These are phyloP conservation scores for Heptranchias perlo DNA, from an alignment of 2,113 vertebrate species.

Conservation along the genomic window DNA sequence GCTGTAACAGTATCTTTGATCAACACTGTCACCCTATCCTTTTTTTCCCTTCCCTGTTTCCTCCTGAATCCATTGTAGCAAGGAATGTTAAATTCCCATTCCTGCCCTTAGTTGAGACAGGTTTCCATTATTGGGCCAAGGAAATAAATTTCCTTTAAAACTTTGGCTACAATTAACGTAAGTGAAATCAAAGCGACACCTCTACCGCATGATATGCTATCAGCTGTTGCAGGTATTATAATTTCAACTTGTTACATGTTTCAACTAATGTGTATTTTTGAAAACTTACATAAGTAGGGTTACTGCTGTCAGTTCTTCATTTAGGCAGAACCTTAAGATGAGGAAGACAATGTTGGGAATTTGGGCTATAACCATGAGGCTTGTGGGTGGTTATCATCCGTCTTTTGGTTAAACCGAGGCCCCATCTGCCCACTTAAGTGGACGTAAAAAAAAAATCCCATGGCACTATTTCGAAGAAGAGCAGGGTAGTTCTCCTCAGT, in stretches of 20 bases:
- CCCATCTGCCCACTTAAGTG: too few relatives aligned
- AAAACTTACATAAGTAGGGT: background rate
- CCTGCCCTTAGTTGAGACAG: too few relatives aligned
- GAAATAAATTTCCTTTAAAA: background rate
- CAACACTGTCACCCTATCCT: too few relatives aligned
- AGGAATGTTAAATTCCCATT: too few relatives aligned
- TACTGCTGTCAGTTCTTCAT: background rate
- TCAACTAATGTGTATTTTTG: background rate
- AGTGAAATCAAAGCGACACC: background rate
- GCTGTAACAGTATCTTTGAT: too few relatives aligned
- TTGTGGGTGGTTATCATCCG: background rate
- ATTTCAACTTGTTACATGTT: background rate
- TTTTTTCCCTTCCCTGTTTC: too few relatives aligned
- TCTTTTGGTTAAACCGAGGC: too few relatives aligned
- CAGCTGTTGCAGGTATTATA: background rate
- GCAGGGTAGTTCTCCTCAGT: background rate
- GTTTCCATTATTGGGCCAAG: too few relatives aligned
- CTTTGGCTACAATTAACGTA: background rate
- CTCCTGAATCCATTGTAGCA: too few relatives aligned
- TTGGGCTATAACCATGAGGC: too few relatives aligned
- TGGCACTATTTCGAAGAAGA: background rate
- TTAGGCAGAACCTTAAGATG: background rate
- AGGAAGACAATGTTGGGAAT: background rate
- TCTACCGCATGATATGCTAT: background rate
- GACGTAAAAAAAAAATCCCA: background rate